Conservation (phyloP, 2,113 vertebrate genomes). For the Campylomormyrus numenius region DNA sequence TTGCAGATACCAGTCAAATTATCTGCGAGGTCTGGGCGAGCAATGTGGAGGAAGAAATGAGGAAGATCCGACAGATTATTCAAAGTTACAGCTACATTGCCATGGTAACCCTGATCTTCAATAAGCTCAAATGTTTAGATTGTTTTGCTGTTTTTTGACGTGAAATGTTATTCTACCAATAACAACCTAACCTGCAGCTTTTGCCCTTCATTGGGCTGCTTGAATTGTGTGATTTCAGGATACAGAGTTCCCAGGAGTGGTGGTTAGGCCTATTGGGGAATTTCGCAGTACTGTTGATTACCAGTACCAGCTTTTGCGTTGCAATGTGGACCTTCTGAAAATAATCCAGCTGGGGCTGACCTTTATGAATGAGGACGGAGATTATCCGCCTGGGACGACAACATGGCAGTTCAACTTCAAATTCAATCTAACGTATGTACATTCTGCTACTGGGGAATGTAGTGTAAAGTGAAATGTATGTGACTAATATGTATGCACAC, state of each 20-base stretch:
- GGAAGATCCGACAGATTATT: slow-evolving; percentile 91
- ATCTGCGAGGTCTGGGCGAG: slow-evolving; percentile 99
- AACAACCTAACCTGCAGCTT: not conserved
- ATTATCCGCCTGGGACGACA: slow-evolving; percentile 85
- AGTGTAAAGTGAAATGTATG: not conserved
- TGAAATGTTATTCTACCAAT: not conserved
- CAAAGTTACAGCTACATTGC: slow-evolving; percentile 96
- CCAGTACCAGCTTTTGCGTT: slow-evolving; percentile 91
- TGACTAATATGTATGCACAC: not conserved
- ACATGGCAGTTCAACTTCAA: slow-evolving; percentile 99
- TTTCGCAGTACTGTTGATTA: slow-evolving; percentile 97
- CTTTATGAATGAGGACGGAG: slow-evolving; percentile 94
- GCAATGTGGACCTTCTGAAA: slow-evolving; percentile 94
- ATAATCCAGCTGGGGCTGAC: slow-evolving; percentile 96
- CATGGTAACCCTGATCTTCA: slow-evolving; percentile 65
- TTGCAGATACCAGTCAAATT: slow-evolving; percentile 93
- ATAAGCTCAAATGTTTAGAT: not conserved
- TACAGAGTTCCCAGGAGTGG: slow-evolving; percentile 95
- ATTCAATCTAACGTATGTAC: slow-evolving; percentile 91
- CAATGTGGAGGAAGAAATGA: slow-evolving; percentile 97
- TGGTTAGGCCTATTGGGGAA: slow-evolving; percentile 90
- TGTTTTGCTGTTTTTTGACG: not conserved
- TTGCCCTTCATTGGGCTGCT: not conserved
- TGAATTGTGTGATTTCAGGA: slow-evolving; percentile 60
- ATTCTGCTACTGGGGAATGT: not conserved